Evolutionary conservation across 2,113 vertebrate genomes (phyloP), one percentile per base, ranked within the genome.

Genomic region (Macroglossus sobrinus): DNA sequence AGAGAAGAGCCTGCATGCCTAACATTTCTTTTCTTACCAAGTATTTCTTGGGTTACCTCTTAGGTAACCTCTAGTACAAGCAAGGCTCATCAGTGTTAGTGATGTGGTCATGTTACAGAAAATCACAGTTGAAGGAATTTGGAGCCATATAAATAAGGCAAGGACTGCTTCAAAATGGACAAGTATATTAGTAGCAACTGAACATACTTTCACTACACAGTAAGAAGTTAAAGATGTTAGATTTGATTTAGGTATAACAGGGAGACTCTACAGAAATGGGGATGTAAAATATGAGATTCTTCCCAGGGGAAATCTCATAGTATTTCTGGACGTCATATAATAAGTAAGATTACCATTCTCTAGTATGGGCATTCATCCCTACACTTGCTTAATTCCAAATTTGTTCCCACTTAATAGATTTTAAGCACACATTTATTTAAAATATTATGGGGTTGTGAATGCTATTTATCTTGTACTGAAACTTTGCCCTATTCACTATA

Each of bases 401-500:
- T 84, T 55, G 50, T 96, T 92, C 95, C 64, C 21, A 30, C 10
- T 22, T 14, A 14, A 14, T 19, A 87, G 28, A 88, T 91, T 93
- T 80, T 82, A 26, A 71, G 6, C 33, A 45, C 84, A 69, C 18
- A 64, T 90, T 92, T 93, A 82, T 74, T 84, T 93, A 50, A 96
- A 75, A 61, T 89, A 64, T 63, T 87, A 84, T 74, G 9, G 5
- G 4, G 6, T 15, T n/a, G 53, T 26, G 21, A 74, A 76, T 89
- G 71, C 38, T 96, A 2, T 81, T 76, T 94, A 72, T 87, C 53
- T 87, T 55, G 15, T 74, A 35, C 59, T 92, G 28, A 84, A 90
- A 72, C 40, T 92, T 86, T 87, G 79, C 64, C 74, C 40, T 76
- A 43, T 72, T 95, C 28, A 47, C 91, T 93, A 72, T 92, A 76